Conservation (phyloP, 2,113 vertebrate genomes). For the Theristicus caerulescens region DNA sequence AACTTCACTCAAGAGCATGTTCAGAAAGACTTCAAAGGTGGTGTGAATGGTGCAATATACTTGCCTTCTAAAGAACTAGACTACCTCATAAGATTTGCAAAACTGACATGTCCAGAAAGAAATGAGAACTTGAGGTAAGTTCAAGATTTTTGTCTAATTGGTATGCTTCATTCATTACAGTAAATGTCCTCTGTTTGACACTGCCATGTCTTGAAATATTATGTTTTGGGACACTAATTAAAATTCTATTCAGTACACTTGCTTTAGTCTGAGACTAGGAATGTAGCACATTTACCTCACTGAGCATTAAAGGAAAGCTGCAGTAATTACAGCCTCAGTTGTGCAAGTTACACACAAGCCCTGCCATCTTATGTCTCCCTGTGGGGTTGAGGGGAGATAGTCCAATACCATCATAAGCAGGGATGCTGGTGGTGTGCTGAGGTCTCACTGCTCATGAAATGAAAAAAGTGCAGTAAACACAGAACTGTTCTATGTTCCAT, state of each 20-base stretch:
- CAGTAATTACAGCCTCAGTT: background rate
- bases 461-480: background rate
- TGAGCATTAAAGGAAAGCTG: background rate
- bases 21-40: slow-evolving; percentile 82
- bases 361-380: background rate
- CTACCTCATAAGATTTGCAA: slow-evolving; percentile 85
- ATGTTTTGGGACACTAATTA: background rate
- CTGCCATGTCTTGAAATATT: background rate
- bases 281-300: background rate
- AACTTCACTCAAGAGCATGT: slow-evolving; percentile 85
- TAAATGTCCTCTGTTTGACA: background rate
- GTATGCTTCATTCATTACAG: background rate
- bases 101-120: slow-evolving; percentile 81
- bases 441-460: background rate
- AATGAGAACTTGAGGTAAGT: slow-evolving; percentile 83
- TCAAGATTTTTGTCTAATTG: background rate
- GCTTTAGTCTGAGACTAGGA: background rate
- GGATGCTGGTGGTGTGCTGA: background rate
- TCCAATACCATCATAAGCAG: background rate
- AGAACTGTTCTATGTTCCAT: background rate
- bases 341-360: background rate
- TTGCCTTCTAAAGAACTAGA: slow-evolving; percentile 83
- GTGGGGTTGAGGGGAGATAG: background rate
- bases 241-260: background rate
- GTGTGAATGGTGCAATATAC: slow-evolving; percentile 80